Percentiles rank a stretch among this genome's conserved stretches.
phyloP scores from a whole-genome alignment of 2,888 invertebrate species.

The Sphinx pinastri region DNA sequence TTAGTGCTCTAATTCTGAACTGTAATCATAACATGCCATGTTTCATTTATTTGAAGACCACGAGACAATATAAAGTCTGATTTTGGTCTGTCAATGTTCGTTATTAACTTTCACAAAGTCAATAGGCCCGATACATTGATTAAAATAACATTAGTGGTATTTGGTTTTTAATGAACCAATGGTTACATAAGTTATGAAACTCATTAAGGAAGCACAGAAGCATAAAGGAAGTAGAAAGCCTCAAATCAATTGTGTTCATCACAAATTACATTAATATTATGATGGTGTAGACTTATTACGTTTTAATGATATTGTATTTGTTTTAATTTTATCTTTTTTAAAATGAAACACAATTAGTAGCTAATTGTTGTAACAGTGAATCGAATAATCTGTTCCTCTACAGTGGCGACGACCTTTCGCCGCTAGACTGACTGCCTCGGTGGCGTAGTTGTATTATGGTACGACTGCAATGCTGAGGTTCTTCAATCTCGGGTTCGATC shows the following conservation, averaged over 20 bases:
- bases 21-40: neutral
- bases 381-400: no score
- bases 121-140: neutral
- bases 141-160: neutral
- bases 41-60: neutral
- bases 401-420: no score
- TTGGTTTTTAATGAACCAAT: neutral
- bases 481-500: no score
- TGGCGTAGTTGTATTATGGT: no score
- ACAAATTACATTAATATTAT: slow-evolving; percentile 2
- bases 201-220: neutral
- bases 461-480: no score
- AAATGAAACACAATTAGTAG: neutral
- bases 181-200: neutral
- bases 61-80: no score
- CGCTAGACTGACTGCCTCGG: no score
- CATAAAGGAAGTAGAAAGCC: slow-evolving; percentile 8
- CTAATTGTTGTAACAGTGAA: neutral
- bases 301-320: slow-evolving; percentile 2
- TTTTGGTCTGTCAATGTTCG: no score
- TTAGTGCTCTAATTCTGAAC: no score
- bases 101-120: neutral
- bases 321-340: neutral
- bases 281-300: neutral
- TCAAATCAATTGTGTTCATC: neutral